Percentiles rank a stretch among this genome's conserved stretches.
These are phyloP conservation scores for Periplaneta americana DNA, from an alignment of 1,140 invertebrate species.

Conservation along the genomic window DNA sequence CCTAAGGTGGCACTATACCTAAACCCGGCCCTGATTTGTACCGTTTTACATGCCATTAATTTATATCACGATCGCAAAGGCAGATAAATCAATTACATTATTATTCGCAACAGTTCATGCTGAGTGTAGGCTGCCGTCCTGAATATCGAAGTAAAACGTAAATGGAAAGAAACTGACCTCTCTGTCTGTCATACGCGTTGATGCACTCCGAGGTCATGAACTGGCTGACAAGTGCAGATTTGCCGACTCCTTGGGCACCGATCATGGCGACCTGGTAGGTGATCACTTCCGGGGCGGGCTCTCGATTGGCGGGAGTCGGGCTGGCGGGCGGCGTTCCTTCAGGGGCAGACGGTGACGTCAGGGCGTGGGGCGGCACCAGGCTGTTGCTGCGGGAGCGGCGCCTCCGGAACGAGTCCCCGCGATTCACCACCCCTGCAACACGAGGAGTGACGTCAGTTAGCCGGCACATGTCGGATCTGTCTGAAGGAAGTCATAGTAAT, in stretches of 20 bases:
- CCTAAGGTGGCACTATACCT: too few relatives aligned
- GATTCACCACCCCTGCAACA: conserved; percentile 74
- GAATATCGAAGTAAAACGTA: too few relatives aligned
- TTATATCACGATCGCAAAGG: too few relatives aligned
- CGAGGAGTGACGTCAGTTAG: too few relatives aligned
- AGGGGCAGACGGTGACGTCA: conserved; percentile 30
- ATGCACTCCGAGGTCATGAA: conserved; percentile 94
- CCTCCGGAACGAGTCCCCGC: conserved; percentile 80
- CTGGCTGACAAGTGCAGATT: conserved; percentile 84
- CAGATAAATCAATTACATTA: too few relatives aligned
- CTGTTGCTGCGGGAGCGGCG: conserved; percentile 74
- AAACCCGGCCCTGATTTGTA: too few relatives aligned
- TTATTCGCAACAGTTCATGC: too few relatives aligned
- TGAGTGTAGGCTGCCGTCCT: too few relatives aligned
- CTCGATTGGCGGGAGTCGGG: conserved; percentile 26
- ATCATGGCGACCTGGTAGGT: conserved; percentile 74
- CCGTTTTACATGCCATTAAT: too few relatives aligned
- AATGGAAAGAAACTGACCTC: conserved; percentile 47
- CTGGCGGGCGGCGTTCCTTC: conserved; percentile 15
- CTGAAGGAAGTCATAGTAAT: too few relatives aligned
- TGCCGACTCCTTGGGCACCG: conserved; percentile 82
- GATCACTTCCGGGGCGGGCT: conserved; percentile 41
- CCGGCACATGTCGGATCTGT: too few relatives aligned
- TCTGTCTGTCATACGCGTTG: conserved; percentile 81
- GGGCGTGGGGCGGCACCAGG: conserved; percentile 43